phyloP scores from a whole-genome alignment of 2,888 invertebrate species.

The Electrophaes corylata region DNA sequence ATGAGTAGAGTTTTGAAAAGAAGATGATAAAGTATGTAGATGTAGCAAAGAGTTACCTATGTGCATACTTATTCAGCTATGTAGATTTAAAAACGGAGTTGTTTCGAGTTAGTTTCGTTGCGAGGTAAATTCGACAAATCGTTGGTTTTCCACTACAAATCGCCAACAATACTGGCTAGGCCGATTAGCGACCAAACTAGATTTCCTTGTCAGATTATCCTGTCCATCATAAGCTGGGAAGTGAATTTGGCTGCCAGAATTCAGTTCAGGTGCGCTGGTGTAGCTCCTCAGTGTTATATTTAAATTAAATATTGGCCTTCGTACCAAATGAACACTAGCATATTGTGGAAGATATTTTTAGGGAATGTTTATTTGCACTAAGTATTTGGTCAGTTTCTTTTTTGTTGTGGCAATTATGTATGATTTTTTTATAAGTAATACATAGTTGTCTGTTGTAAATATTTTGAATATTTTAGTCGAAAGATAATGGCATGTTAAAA shows the following conservation, averaged over 20 bases:
- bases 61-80: too few species aligned
- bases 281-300: constrained; percentile 29
- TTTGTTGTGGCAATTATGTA: too few species aligned
- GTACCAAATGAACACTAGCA: background rate
- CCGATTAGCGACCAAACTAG: constrained; percentile 72
- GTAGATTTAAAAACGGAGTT: background rate
- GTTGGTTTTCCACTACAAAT: constrained; percentile 45
- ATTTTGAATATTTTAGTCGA: too few species aligned
- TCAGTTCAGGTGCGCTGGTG: constrained; percentile 48
- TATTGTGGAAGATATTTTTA: too few species aligned
- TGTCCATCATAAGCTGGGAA: constrained; percentile 63
- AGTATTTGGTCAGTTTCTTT: too few species aligned
- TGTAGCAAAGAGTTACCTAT: too few species aligned
- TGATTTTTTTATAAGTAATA: too few species aligned
- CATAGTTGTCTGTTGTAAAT: too few species aligned
- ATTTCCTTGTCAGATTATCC: constrained; percentile 74
- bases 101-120: constrained; percentile 10
- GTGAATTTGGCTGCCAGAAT: constrained; percentile 57
- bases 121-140: constrained; percentile 43
- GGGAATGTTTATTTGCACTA: too few species aligned
- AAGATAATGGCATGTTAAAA: too few species aligned
- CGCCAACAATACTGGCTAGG: constrained; percentile 59
- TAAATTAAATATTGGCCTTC: constrained; percentile 12
- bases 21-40: too few species aligned
- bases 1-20: too few species aligned